Base-by-base conservation (phyloP, 2,888 invertebrate genomes). In the Cerceris ruficornis region DNA sequence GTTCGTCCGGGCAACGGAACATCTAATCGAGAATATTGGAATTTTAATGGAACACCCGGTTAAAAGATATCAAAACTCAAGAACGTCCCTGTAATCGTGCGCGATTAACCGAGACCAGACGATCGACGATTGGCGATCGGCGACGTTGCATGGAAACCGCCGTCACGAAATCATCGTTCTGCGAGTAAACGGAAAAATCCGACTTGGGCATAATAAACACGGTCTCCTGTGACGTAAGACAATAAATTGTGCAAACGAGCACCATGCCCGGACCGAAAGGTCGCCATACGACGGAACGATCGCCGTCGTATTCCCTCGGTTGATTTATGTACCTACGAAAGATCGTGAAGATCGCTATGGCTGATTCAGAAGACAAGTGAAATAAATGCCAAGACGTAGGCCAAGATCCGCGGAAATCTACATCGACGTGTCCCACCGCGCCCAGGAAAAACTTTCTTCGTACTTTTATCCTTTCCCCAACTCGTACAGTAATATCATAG, bases 211-310 rank as follows among this genome's bases (percentile, higher is more conserved):
- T 73, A 75, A 73, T 78, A 78, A 80, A 77, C 82, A 65, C 75
- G 54, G 42, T 46, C 72, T 50, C 17, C 61, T 64, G 69, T 75
- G 86, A 86, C 77, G 86, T 83, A 83, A 85, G 81, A 83, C 81
- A 81, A 83, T 86, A 85, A 85, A 85, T 86, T 78, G 75, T 74
- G 86, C 77, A 79, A 86, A 86, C 83, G 81, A 81, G 81, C 66
- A 43, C 49, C 77, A 55, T 9, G 66, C 67, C 54, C 62, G 28
- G 84, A 74, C 66, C 80, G 72, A 81, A 85, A 85, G 84, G 84
- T 85, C 84, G 86, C 75, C 69, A 70, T 64, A 74, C 75, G 78
- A 81, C 66, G 76, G 68, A 83, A 85, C 78, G 79, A 73, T 66
- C 75, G 65, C 69, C 75, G 65, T 72, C 75, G 77, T 75, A 81